Conservation (phyloP, 2,888 invertebrate genomes). For the Erpobdella octoculata region DNA sequence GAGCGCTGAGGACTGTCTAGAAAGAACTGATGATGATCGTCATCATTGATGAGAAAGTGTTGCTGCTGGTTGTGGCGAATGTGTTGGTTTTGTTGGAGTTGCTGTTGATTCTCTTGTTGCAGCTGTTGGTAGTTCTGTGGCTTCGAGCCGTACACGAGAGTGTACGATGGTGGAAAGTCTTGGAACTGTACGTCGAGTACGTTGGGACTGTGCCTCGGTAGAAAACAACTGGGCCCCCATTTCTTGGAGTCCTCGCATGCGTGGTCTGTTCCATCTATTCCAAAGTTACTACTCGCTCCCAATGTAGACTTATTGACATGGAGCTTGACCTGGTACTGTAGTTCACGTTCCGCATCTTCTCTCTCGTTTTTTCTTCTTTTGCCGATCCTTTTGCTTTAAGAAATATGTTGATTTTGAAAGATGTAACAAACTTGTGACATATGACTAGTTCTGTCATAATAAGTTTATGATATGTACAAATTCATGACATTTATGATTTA, state of each 20-base stretch:
- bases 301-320: neutral
- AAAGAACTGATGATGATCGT: neutral
- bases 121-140: constrained; percentile 10
- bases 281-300: no score
- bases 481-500: no score
- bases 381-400: no score
- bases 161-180: neutral
- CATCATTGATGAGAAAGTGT: neutral
- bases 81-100: neutral
- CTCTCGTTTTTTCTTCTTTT: neutral
- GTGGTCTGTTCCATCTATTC: neutral
- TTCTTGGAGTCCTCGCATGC: neutral
- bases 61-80: neutral
- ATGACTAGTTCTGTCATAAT: no score
- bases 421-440: no score
- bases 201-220: no score
- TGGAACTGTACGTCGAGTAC: no score
- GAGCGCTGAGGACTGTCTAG: neutral
- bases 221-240: neutral
- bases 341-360: neutral
- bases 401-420: no score
- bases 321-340: neutral
- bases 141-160: neutral
- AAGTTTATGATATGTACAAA: no score
- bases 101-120: constrained; percentile 4